Evolutionary conservation across 2,113 vertebrate genomes (phyloP), one percentile per base, ranked within the genome.

Genomic region (Bathybates hornii): DNA sequence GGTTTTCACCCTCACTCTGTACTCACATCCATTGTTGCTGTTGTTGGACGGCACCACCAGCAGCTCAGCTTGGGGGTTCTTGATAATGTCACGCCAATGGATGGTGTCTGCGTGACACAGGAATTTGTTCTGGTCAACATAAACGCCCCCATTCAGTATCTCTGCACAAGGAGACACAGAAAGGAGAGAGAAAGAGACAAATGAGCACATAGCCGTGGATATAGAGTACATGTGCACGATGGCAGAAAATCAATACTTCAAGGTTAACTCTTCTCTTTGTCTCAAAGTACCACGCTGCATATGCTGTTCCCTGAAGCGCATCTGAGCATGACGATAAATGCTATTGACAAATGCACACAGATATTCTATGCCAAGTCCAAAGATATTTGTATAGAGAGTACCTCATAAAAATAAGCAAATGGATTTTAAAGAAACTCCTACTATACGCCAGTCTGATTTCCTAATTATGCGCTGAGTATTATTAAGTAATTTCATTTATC

Each of bases 121-220:
- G 73, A 99, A 99, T 92, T 98, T 98, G 96, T 99, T 99, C 97
- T 98, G 98, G 92, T 98, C 98, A 66, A 99, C 98, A 2, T 99
- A 99, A 32, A 99, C 98, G 0, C 98, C 98, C 24, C 98, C 98
- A 66, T 98, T 98, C 90, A 99, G 96, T 89, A 99, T 98, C 96
- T 99, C 98, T 99, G 96, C 87, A 85, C 9, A 6, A 45, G 16
- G n/a, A 82, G 11, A 52, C 3, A 38, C 7, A 61, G 24, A 29
- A 45, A 82, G 7, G 29, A 6, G 16, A n/a, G 5, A 87, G 6
- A 87, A 10, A 63, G 59, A 83, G 56, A 92, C 80, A 76, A 79
- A 93, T 93, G 73, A 93, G 87, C 59, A 83, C 73, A 91, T 16
- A 32, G 53, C 29, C 2, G 5, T 56, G 80, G 89, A 91, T 89